phyloP scores from a whole-genome alignment of 2,113 vertebrate genomes.

The Scatophagus argus region DNA sequence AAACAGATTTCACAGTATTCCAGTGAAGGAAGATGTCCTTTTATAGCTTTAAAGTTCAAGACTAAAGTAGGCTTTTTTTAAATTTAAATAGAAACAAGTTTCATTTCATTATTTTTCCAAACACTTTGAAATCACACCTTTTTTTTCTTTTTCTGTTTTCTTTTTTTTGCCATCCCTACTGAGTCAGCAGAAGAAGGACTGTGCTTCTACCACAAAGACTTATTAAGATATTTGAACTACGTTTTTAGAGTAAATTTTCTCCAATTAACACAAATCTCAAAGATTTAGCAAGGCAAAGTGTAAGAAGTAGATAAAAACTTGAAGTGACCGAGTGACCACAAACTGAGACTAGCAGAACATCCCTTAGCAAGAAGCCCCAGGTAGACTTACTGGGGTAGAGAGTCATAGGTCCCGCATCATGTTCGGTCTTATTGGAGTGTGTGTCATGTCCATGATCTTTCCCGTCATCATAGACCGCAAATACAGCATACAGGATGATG shows the following conservation, averaged over 20 bases:
- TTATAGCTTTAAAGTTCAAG: background rate
- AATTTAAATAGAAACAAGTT: background rate
- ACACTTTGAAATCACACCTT: background rate
- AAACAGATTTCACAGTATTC: slow-evolving; percentile 24
- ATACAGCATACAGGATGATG: slow-evolving; percentile 89
- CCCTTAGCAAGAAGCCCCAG: background rate
- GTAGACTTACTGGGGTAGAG: slow-evolving; percentile 91
- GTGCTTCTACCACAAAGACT: background rate
- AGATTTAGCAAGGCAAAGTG: background rate
- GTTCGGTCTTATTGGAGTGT: slow-evolving; percentile 31
- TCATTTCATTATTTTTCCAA: background rate
- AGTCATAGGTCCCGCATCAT: slow-evolving; percentile 10
- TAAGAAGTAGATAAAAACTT: background rate
- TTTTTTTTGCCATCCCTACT: background rate
- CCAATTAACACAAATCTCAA: background rate
- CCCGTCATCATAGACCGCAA: slow-evolving; percentile 86
- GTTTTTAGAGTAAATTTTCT: background rate
- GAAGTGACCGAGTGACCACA: background rate
- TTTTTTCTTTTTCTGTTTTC: too few relatives aligned
- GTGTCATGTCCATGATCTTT: background rate
- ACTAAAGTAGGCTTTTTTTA: background rate
- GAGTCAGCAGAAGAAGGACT: background rate
- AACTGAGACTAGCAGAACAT: background rate
- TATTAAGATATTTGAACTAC: background rate
- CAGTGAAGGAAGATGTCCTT: background rate